These are phyloP conservation scores for Atrichornis clamosus DNA, from an alignment of 2,113 vertebrate genomes.

Conservation along the genomic window DNA sequence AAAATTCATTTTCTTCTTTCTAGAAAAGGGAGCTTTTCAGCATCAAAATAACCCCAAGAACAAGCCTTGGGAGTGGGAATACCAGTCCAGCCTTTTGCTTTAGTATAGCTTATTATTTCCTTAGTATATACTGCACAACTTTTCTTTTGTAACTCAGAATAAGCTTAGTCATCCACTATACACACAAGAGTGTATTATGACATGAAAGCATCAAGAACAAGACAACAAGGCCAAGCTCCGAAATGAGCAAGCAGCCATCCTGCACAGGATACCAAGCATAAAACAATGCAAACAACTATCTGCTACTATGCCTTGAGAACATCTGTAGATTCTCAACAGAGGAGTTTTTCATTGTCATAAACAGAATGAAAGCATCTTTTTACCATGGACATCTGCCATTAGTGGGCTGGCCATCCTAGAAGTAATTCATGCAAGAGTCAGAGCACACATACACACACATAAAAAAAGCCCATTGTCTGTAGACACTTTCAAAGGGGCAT, in stretches of 20 bases:
- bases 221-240: not conserved
- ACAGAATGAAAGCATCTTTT: constrained; percentile 12
- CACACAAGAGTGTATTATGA: not conserved
- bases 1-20: not conserved
- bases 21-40: not conserved
- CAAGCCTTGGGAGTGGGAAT: not conserved
- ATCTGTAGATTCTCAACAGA: not conserved
- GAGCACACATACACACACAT: not conserved
- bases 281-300: not conserved
- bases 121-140: not conserved
- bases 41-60: not conserved
- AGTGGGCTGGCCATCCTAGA: not conserved
- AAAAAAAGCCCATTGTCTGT: not conserved
- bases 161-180: not conserved
- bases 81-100: not conserved
- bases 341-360: not conserved
- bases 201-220: not conserved
- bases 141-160: not conserved
- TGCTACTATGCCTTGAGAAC: not conserved
- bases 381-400: not conserved
- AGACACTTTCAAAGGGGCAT: not conserved
- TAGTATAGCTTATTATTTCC: not conserved
- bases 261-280: not conserved
- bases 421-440: not conserved
- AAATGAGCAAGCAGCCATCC: not conserved